phyloP scores from a whole-genome alignment of 2,888 invertebrate species.

The Geotrupes spiniger region DNA sequence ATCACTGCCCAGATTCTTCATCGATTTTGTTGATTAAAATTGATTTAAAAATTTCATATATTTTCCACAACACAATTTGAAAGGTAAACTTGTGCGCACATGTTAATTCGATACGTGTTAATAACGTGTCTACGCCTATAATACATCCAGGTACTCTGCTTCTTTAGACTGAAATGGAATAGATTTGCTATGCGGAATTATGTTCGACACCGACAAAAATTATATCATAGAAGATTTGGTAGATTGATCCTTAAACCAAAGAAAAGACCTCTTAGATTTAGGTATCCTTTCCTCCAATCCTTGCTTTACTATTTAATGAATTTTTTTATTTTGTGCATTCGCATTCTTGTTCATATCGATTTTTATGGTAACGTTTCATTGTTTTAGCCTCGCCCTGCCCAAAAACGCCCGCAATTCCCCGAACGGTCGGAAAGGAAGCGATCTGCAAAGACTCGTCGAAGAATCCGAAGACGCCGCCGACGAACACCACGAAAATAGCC shows the following conservation, averaged over 20 bases:
- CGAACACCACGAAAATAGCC: conserved; percentile 47
- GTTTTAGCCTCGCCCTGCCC: not conserved
- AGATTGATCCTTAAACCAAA: conserved; percentile 11
- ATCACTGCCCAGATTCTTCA: too few relatives aligned
- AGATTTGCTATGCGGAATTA: too few relatives aligned
- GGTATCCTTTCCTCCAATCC: conserved; percentile 14
- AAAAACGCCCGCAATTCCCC: not conserved
- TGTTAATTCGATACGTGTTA: too few relatives aligned
- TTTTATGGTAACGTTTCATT: too few relatives aligned
- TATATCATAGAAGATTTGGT: conserved; percentile 11
- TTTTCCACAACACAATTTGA: too few relatives aligned
- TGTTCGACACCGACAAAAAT: not conserved
- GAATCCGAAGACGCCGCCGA: conserved; percentile 43
- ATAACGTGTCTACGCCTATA: too few relatives aligned
- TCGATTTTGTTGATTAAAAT: too few relatives aligned
- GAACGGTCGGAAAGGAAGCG: conserved; percentile 17
- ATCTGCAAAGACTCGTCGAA: conserved; percentile 24
- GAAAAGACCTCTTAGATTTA: conserved; percentile 17
- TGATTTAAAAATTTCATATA: too few relatives aligned
- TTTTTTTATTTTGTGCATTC: too few relatives aligned
- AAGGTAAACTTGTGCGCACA: too few relatives aligned
- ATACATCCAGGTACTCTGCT: conserved; percentile 20
- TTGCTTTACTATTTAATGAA: not conserved
- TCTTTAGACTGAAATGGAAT: conserved; percentile 12
- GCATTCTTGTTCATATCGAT: too few relatives aligned